Base-by-base conservation (phyloP, 2,113 vertebrate genomes). In the Amia ocellicauda region DNA sequence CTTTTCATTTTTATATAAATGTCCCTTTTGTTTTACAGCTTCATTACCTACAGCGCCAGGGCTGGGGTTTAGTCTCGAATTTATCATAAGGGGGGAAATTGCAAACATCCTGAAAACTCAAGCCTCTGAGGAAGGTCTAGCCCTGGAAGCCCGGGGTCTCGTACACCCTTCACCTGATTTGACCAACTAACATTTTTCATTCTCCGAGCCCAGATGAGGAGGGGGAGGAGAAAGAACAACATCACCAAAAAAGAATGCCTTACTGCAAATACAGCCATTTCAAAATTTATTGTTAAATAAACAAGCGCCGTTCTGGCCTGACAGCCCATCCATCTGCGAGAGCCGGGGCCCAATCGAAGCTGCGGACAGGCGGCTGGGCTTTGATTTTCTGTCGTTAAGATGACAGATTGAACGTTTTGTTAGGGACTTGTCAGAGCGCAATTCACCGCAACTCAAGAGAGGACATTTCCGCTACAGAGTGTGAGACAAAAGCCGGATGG, bases 281-380 rank as follows among this genome's bases (percentile, higher is more conserved):
- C 71, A 76, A 85, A 84, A 83, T 87, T 78, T 83, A 85, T 85
- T 59, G 79, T 79, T 82, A 77, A 84, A 87, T 87, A 87, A 88
- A 86, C 75, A 77, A 77, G 77, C 77, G 79, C 69, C 52, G 55
- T 63, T 62, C 73, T 73, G 53, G 28, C 75, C 66, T 83, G 85
- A 86, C 85, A 86, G 78, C 80, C 74, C 77, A 84, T 86, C 81
- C 76, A 82, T 87, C 78, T 78, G 68, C 69, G 64, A 64, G 19
- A 58, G 74, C 67, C 50, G 40, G 70, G 77, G 78, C 72, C 80
- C 79, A 75, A 60, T 80, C 77, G 71, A 36, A 47, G 77, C 71
- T 64, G 31, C 40, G 74, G 74, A 80, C 78, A 77, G 72, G 78
- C 77, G 64, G 80, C 77, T 75, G 74, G 51, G 63, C 84, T 87